Base-by-base conservation (phyloP, 1,140 invertebrate species). In the Conopomorpha cramerella region DNA sequence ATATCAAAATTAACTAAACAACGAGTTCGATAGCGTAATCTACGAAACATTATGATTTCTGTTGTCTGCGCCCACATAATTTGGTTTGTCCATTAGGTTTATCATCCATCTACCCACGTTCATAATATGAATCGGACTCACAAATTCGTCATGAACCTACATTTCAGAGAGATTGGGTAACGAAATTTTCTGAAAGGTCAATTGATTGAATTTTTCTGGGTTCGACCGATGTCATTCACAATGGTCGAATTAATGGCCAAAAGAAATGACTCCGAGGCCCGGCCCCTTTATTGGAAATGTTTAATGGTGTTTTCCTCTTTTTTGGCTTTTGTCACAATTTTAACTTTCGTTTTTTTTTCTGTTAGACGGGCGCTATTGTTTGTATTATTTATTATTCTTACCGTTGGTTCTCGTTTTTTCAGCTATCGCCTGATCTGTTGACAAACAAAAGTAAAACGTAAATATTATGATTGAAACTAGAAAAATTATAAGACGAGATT, bases 121-220 rank as follows among this genome's bases (percentile, higher is more conserved):
- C n/a, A n/a, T n/a, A n/a, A n/a, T n/a, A n/a, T n/a, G n/a, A n/a
- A n/a, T n/a, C n/a, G n/a, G n/a, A n/a, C n/a, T n/a, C n/a, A n/a
- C n/a, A n/a, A n/a, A n/a, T n/a, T n/a, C n/a, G n/a, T 23, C 19
- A 23, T 23, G 19, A 4, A 10, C 4, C 4, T 10, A 4, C 19
- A 4, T 23, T 6, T 23, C 10, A 6, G 19, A 10, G 10, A 23
- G 10, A 23, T 23, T 23, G 19, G 10, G 19, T 23, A 23, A 4
- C 4, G 4, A 10, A 10, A 4, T 23, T 10, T 10, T 23, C 19
- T n/a, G 19, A 23, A 26, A 42, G 55, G 51, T 56, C 57, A 58
- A 66, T 60, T 70, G 60, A 70, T 66, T 60, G 61, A 60, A 53
- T 61, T 43, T n/a, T n/a, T n/a, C 49, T 11, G 41, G 44, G 45